Evolutionary conservation across 2,888 invertebrate genomes (phyloP).

Genomic region (Idaea dimidiata): DNA sequence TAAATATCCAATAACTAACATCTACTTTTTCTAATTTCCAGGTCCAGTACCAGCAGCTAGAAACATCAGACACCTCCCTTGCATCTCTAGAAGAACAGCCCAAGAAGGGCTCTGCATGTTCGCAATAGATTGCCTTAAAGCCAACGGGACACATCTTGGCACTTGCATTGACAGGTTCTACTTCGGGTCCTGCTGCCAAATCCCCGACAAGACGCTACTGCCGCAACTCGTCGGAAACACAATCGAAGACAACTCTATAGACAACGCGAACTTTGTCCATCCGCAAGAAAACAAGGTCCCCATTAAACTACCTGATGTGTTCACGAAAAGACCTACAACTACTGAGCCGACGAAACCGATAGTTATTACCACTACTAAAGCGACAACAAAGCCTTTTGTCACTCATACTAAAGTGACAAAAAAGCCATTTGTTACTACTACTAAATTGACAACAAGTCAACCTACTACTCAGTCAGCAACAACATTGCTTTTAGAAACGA

Average conservation of each 20-base stretch:
- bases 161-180: constrained; percentile 96
- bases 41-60: constrained; percentile 89
- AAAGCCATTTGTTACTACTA: constrained; percentile 26
- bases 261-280: constrained; percentile 72
- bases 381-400: neutral
- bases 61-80: constrained; percentile 93
- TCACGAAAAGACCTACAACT: constrained; percentile 29
- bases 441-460: constrained; percentile 18
- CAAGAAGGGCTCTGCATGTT: constrained; percentile 95
- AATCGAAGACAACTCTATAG: constrained; percentile 82
- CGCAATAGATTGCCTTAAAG: constrained; percentile 94
- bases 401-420: neutral
- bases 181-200: constrained; percentile 95
- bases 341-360: constrained; percentile 37
- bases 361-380: constrained; percentile 37
- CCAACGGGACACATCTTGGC: constrained; percentile 94
- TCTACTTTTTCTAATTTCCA: constrained; percentile 47
- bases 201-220: constrained; percentile 78
- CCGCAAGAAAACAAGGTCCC: constrained; percentile 63
- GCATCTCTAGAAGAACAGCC: constrained; percentile 89
- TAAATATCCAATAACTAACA: constrained; percentile 15
- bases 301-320: constrained; percentile 31
- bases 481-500: constrained; percentile 52
- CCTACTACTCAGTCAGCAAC: constrained; percentile 27
- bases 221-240: constrained; percentile 82